Conservation (phyloP, 2,797 vertebrate genomes). For the Pantherophis vulpinus region DNA sequence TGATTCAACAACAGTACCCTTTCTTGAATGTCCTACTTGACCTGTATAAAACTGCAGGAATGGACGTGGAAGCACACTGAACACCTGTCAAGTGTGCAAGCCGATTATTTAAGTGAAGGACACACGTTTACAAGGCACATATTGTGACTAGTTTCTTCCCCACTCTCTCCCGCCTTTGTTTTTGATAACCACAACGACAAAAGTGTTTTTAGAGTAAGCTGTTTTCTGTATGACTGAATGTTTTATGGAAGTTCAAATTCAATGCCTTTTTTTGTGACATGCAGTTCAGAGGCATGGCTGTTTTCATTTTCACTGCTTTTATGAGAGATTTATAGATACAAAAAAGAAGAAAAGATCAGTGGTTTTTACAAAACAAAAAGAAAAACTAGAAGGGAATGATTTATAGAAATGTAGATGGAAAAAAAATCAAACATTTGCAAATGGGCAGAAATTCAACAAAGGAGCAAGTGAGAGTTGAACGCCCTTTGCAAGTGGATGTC, state of each 20-base stretch:
- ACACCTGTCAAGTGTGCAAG: background rate
- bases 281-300: constrained; percentile 13
- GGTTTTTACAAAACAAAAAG: constrained; percentile 14
- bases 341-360: constrained; percentile 13
- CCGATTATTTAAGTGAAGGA: constrained; percentile 62
- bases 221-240: constrained; percentile 52
- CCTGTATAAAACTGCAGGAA: background rate
- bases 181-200: constrained; percentile 47
- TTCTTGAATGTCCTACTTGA: constrained; percentile 12
- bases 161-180: constrained; percentile 4
- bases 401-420: constrained; percentile 24
- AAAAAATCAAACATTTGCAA: constrained; percentile 11
- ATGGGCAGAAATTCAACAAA: background rate
- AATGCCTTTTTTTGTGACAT: background rate
- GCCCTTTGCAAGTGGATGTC: background rate
- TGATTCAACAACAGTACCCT: constrained; percentile 1
- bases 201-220: constrained; percentile 53
- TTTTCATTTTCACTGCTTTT: constrained; percentile 36
- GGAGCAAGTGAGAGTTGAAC: background rate
- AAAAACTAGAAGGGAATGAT: constrained; percentile 11
- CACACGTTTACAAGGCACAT: constrained; percentile 70
- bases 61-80: background rate
- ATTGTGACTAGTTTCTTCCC: constrained; percentile 56
- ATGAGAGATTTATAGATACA: constrained; percentile 40
- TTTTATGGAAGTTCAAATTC: constrained; percentile 15